Percentiles rank a stretch among this genome's conserved stretches.
These are phyloP conservation scores for Stichopus chloronotus DNA, from an alignment of 35 echinoderm and acorn worm species.

Conservation along the genomic window DNA sequence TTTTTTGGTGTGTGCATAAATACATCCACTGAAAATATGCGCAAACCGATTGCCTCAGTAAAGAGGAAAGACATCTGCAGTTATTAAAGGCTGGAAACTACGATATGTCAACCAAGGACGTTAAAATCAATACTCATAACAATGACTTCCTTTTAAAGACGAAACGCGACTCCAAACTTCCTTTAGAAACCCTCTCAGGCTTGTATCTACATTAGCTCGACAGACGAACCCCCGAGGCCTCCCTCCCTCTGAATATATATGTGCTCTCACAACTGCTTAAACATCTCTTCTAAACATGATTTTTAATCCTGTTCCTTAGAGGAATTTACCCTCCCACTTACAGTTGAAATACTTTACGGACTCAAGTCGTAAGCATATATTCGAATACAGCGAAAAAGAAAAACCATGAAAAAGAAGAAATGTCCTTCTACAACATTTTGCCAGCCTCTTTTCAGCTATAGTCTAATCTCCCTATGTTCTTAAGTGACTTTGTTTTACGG, in stretches of 20 bases:
- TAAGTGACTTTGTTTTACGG: background rate
- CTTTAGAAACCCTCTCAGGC: background rate
- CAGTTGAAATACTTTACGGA: background rate
- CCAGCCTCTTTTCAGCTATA: background rate
- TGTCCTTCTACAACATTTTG: background rate
- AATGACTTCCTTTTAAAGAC: conserved; percentile 8
- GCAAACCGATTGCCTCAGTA: background rate
- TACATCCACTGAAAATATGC: background rate
- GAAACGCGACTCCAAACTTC: background rate
- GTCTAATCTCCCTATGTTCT: background rate
- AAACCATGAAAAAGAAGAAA: background rate
- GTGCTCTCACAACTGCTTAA: background rate
- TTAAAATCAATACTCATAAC: conserved; percentile 11
- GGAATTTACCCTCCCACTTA: background rate
- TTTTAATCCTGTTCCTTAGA: background rate
- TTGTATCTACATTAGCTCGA: conserved; percentile 11
- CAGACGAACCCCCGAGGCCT: background rate
- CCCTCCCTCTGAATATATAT: background rate
- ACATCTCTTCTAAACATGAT: background rate
- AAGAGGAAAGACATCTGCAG: background rate
- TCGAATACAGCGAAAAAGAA: background rate
- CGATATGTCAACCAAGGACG: conserved; percentile 18
- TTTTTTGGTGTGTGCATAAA: background rate
- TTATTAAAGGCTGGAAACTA: background rate
- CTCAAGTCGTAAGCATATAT: background rate